These are phyloP conservation scores for Trichechus manatus DNA, from an alignment of 2,113 vertebrate species.

Conservation along the genomic window DNA sequence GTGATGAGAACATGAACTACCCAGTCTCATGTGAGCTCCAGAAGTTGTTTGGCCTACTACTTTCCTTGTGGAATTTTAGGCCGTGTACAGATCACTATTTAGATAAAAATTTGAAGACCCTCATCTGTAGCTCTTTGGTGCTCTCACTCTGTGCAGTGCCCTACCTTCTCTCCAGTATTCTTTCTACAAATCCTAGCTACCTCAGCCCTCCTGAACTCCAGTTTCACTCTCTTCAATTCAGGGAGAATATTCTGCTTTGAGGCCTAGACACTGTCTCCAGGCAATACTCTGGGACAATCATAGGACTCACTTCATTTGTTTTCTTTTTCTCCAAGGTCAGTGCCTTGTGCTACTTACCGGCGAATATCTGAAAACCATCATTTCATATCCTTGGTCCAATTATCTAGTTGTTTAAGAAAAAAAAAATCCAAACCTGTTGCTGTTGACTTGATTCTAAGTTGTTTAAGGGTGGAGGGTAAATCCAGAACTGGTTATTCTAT, in stretches of 20 bases:
- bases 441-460: too few species aligned
- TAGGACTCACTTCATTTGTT: background rate
- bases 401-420: background rate
- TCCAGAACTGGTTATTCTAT: background rate
- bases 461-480: background rate
- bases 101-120: background rate
- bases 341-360: background rate
- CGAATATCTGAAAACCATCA: background rate
- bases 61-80: background rate
- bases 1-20: background rate
- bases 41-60: background rate
- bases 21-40: background rate
- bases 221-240: background rate
- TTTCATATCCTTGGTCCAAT: background rate
- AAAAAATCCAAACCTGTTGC: too few species aligned
- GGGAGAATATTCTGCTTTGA: background rate
- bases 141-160: background rate
- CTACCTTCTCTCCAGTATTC: background rate
- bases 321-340: background rate
- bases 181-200: background rate
- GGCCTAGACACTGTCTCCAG: background rate
- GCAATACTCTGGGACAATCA: background rate
- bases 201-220: background rate
- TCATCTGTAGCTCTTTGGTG: background rate
- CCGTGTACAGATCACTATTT: background rate